Base-by-base conservation (phyloP, 2,113 vertebrate genomes). In the Actenoides hombroni region DNA sequence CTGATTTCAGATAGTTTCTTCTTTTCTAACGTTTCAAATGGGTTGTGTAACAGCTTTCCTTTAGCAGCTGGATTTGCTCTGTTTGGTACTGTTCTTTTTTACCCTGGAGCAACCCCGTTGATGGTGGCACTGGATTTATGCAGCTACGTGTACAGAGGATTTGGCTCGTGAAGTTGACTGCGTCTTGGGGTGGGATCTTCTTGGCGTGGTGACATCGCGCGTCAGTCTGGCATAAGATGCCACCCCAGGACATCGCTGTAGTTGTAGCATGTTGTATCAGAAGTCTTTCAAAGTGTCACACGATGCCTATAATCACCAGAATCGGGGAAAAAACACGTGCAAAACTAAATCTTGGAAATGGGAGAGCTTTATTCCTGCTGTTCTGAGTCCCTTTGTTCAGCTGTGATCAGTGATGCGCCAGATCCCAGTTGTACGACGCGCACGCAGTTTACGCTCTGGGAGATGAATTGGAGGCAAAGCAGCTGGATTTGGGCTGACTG, bases 261-360 rank as follows among this genome's bases (percentile, higher is more conserved):
- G 13, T 51, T 10, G 0, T 16, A 2, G 18, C 5, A 17, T 20
- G 0, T 53, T 9, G 24, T 59, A 17, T 13, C 68, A 24, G 16
- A 48, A n/a, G 46, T 9, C 61, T 77, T 56, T 65, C 65, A 25
- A 0, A 82, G 48, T 11, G 24, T 82, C 11, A 1, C 6, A 2
- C 0, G 0, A 13, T 25, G 31, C 5, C 65, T 57, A 0, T 4
- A 20, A 16, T 11, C 35, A 26, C 33, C 57, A 71, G 54, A 75
- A 64, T 0, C 17, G 35, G 48, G 42, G 42, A 42, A 0, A 19
- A 76, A 92, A 54, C 11, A 2, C 5, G 1, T 15, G 40, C 28
- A 64, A 17, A 88, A 81, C 48, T 0, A 31, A 59, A 54, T 4
- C 37, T 40, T 49, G 54, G 60, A 35, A 74, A 5, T 5, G 8